These are phyloP conservation scores for Pectinophora gossypiella DNA, from an alignment of 1,140 invertebrate genomes.

Conservation along the genomic window DNA sequence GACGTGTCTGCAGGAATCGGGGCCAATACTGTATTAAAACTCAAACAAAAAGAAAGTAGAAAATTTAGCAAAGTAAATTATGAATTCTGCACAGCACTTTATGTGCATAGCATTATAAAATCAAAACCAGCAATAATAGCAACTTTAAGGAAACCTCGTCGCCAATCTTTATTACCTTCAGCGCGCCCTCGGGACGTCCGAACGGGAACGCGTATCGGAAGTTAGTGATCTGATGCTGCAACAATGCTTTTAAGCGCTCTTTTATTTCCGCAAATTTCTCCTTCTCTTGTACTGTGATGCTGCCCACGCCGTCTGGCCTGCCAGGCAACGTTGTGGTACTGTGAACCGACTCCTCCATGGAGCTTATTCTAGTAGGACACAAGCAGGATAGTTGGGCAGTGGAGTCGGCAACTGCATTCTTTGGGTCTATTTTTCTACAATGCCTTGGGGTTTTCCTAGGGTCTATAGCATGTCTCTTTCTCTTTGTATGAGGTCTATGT, in stretches of 20 bases:
- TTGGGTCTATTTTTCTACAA: too few relatives aligned
- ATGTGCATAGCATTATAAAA: too few relatives aligned
- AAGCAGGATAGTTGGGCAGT: slow-evolving; percentile 51
- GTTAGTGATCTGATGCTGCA: slow-evolving; percentile 99
- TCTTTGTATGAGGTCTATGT: neutral
- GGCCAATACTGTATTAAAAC: too few relatives aligned
- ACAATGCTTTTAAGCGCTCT: slow-evolving; percentile 91
- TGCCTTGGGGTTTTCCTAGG: too few relatives aligned
- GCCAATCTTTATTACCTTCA: too few relatives aligned
- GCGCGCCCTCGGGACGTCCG: slow-evolving; percentile 96
- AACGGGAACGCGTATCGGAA: slow-evolving; percentile 99
- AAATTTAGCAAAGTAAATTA: too few relatives aligned
- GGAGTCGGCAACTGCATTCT: slow-evolving; percentile 31
- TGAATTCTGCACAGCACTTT: too few relatives aligned
- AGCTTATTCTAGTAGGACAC: slow-evolving; percentile 68
- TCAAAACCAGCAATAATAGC: too few relatives aligned
- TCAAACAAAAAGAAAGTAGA: too few relatives aligned
- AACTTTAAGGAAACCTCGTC: too few relatives aligned
- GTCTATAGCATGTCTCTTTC: neutral
- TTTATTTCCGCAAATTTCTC: slow-evolving; percentile 99
- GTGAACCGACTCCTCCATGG: slow-evolving; percentile 62
- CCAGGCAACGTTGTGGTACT: slow-evolving; percentile 71
- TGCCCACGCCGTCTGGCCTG: slow-evolving; percentile 98
- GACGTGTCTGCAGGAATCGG: too few relatives aligned
- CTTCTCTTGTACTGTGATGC: slow-evolving; percentile 97